Base-by-base conservation (phyloP, 2,888 invertebrate species). In the Tetranychus truncatus region DNA sequence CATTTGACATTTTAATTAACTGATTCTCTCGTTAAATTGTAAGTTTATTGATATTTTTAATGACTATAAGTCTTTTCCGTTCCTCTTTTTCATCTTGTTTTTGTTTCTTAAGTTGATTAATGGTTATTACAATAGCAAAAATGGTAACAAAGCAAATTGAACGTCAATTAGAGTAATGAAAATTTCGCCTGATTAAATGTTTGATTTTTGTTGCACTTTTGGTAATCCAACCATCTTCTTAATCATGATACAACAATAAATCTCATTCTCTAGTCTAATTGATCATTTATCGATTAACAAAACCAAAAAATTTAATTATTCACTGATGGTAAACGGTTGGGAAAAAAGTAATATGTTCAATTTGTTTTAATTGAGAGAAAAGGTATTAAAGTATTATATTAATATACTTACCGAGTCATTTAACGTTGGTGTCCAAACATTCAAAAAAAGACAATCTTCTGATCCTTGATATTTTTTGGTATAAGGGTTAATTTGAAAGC, bases 401-500 rank as follows among this genome's bases (percentile, higher is more conserved):
- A 73, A 20, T 18, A 65, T 46, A 73, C 72, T 74, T 74, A 76
- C 76, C 66, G 67, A 45, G 0, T 77, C 77, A 74, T 80, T 78
- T 4, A 80, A 66, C 18, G 79, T 76, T 2, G 82, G 82, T 1
- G 82, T 80, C 80, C 81, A 81, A 6, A 82, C 77, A 74, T 78
- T 79, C 72, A 82, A 74, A 76, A 79, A 81, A 3, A 81, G 76
- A 76, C 81, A 82, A 75, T 82, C 81, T 76, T 82, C 82, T n/a
- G 75, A 75, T n/a, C 79, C 79, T 45, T 66, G 45, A 11, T 75
- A 77, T 46, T 78, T 72, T 45, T 74, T 74, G 9, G 75, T 77
- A 8, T 75, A 75, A 0, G 79, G 78, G 72, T 78, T 77, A 11
- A 76, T 66, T 34, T 79, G 79, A 71, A 77, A 75, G 46, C 79